Evolutionary conservation across 2,888 invertebrate species (phyloP), one percentile per base, ranked within the genome.

Genomic region (Penaeus monodon): DNA sequence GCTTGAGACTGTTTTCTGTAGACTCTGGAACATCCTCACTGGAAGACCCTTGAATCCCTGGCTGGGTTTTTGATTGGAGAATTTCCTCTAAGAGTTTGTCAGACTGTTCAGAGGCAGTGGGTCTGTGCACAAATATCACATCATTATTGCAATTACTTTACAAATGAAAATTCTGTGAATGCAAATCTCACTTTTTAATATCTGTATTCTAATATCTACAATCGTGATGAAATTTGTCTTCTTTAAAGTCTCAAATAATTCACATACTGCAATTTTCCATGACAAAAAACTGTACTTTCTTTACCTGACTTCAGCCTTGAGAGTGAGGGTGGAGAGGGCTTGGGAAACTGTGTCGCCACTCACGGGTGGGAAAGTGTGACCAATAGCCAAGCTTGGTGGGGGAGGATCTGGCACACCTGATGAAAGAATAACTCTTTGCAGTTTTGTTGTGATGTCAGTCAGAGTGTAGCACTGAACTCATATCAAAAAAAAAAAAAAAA

Each of bases 41-140:
- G 63, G 64, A n/a, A 49, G 57, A 57, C 14, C 57, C 63, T 27
- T 24, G 66, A 17, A 17, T 57, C 17, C 70, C 68, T 57, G 84
- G 66, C 57, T 83, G 65, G 10, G 82, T 38, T 29, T 70, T 66
- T 1, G 82, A 68, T 65, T 88, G 84, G 4, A 88, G 76, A n/a
- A 88, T 88, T 76, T 84, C 84, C 33, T 88, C 88, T 17, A 88
- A 66, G n/a, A 88, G 66, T 22, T 76, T 38, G 57, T 88, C 88
- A 20, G 57, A 77, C 38, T 88, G 88, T 57, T 84, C 88, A 24
- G 80, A 66, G 24, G 64, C 76, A 38, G 70, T 7, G 33, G 33
- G n/a, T n/a, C 79, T 79, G 85, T 0, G 27, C 20, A 76, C 29
- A n/a, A 14, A 84, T n/a, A 33, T 38, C 17, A 7, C 12, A 29